These are phyloP conservation scores for Crocallis elinguaria DNA, from an alignment of 2,888 invertebrate genomes.

Conservation along the genomic window DNA sequence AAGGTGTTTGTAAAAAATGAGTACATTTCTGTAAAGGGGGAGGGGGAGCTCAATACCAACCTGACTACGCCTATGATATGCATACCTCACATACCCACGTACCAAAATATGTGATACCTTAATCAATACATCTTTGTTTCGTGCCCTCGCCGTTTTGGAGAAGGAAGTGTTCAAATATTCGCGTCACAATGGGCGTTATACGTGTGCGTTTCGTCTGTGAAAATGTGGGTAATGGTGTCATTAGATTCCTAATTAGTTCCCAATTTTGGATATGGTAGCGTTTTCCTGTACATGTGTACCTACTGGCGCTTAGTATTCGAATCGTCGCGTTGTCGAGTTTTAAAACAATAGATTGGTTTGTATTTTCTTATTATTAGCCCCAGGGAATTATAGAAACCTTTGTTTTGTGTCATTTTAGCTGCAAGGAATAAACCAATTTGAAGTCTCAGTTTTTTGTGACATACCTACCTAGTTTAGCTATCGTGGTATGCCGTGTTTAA, in stretches of 20 bases:
- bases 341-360: no score
- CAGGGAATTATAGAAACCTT: no score
- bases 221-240: constrained; percentile 45
- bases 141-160: constrained; percentile 49
- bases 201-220: constrained; percentile 23
- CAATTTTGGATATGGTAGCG: constrained; percentile 19
- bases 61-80: constrained; percentile 3
- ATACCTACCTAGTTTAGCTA: no score
- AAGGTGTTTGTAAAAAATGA: no score
- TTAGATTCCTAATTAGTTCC: constrained; percentile 31
- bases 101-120: constrained; percentile 45
- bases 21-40: neutral
- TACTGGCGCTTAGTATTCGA: neutral
- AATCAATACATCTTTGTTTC: constrained; percentile 62
- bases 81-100: constrained; percentile 36
- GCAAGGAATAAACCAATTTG: no score
- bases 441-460: no score
- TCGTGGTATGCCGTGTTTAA: no score
- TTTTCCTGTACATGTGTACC: constrained; percentile 19
- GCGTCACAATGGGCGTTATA: constrained; percentile 31
- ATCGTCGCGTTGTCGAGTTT: neutral
- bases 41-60: neutral
- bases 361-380: no score
- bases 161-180: constrained; percentile 51
- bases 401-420: no score